Percentiles rank a stretch among this genome's conserved stretches.
Evolutionary conservation across 1,140 invertebrate species (phyloP).

Genomic region (Procambarus virginalis): DNA sequence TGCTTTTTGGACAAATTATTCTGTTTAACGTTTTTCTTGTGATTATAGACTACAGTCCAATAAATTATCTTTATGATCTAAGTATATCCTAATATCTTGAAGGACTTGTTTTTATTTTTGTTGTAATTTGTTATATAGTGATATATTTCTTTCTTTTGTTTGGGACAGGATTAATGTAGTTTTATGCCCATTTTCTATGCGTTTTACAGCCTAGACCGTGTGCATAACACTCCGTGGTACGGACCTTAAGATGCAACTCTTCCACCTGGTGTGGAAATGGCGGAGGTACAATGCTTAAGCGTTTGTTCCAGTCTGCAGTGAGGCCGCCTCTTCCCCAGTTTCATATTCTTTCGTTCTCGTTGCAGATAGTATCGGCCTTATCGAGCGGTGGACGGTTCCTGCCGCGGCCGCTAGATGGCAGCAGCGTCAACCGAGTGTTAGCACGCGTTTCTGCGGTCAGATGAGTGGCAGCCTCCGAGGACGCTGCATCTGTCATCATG

Average conservation of each 20-base stretch:
- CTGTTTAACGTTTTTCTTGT: constrained; percentile 15
- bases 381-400: constrained; percentile 49
- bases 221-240: constrained; percentile 14
- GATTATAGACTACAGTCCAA: constrained; percentile 7
- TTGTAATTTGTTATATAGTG: neutral
- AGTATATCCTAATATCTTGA: neutral
- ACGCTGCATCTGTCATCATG: constrained; percentile 50
- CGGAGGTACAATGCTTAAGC: constrained; percentile 62
- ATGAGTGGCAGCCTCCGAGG: constrained; percentile 62
- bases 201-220: constrained; percentile 11
- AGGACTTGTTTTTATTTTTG: neutral
- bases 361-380: constrained; percentile 54
- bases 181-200: constrained; percentile 13
- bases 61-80: constrained; percentile 1
- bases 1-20: neutral
- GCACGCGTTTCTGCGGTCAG: constrained; percentile 66
- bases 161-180: neutral
- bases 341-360: constrained; percentile 59
- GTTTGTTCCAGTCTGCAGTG: constrained; percentile 25
- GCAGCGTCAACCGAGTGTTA: constrained; percentile 64
- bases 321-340: neutral
- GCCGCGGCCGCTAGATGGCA: constrained; percentile 59
- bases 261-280: constrained; percentile 49
- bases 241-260: constrained; percentile 20
- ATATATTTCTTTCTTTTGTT: neutral